A percentile compares a stretch with the other conserved stretches of the same genome.
These are phyloP conservation scores for Oxyruncus cristatus DNA, from an alignment of 2,113 vertebrate genomes.

Conservation along the genomic window DNA sequence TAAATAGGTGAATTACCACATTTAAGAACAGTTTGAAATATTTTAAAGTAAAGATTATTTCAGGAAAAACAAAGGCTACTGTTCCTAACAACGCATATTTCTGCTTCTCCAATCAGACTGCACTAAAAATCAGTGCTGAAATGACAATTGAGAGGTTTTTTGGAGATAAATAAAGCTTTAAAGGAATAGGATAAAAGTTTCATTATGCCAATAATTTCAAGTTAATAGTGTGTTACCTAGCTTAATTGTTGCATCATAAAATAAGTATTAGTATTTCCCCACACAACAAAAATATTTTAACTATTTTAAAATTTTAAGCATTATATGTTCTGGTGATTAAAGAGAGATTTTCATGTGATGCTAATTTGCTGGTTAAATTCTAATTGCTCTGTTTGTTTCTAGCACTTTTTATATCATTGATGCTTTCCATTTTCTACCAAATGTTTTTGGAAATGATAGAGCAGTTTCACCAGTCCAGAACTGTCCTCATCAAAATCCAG, in stretches of 20 bases:
- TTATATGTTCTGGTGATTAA: not conserved
- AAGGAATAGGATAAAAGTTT: not conserved
- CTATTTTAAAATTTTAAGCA: not conserved
- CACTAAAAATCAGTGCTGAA: not conserved
- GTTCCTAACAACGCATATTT: not conserved
- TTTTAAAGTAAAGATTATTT: not conserved
- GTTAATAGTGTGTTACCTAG: not conserved
- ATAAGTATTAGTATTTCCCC: not conserved
- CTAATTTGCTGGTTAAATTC: not conserved
- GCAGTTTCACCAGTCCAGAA: not conserved
- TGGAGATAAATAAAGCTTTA: not conserved
- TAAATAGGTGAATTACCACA: not conserved
- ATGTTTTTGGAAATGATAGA: not conserved
- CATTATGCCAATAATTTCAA: not conserved
- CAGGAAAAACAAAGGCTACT: not conserved
- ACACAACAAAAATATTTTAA: not conserved
- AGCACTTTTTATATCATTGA: not conserved
- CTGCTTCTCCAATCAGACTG: not conserved
- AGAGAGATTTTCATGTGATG: not conserved
- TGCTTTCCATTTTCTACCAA: not conserved
- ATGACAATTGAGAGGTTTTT: fast-evolving
- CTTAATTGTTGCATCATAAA: not conserved
- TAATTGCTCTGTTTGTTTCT: not conserved
- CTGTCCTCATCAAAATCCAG: not conserved
- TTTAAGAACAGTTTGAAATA: not conserved